phyloP scores from a whole-genome alignment of 1,140 invertebrate species.

The Sesamia nonagrioides region DNA sequence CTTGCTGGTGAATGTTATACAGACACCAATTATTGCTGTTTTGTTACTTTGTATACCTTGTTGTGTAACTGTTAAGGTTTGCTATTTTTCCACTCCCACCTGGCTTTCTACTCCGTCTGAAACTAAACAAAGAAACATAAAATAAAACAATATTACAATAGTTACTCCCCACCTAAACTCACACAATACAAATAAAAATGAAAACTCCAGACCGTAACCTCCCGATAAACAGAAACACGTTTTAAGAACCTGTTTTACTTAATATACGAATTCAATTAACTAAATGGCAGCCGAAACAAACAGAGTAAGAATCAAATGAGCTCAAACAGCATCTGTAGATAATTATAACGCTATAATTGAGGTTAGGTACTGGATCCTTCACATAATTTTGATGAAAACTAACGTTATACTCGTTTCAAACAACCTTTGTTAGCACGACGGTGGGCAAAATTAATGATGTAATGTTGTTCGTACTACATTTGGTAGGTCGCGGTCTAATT shows the following conservation, averaged over 20 bases:
- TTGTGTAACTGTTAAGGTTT: no score
- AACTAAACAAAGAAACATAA: background rate
- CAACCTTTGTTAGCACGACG: conserved; percentile 58
- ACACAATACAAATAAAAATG: conserved; percentile 19
- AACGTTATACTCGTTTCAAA: conserved; percentile 39
- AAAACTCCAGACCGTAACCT: conserved; percentile 15
- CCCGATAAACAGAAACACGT: conserved; percentile 25
- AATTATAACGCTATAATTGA: conserved; percentile 48
- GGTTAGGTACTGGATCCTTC: conserved; percentile 26
- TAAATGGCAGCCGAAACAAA: conserved; percentile 22
- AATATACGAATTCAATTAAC: conserved; percentile 37
- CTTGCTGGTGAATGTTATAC: no score
- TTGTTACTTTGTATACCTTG: no score
- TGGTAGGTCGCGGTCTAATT: conserved; percentile 56
- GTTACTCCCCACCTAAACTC: background rate
- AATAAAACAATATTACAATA: conserved; percentile 19
- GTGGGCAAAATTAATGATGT: conserved; percentile 58
- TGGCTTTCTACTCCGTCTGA: background rate
- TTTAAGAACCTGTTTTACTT: conserved; percentile 19
- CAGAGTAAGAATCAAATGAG: conserved; percentile 38
- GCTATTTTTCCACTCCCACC: background rate
- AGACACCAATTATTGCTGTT: no score
- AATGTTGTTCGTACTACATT: conserved; percentile 43
- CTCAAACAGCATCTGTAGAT: conserved; percentile 27
- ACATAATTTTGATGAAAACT: conserved; percentile 44